phyloP scores from a whole-genome alignment of 2,888 invertebrate genomes.

The Ophioninae sp. region DNA sequence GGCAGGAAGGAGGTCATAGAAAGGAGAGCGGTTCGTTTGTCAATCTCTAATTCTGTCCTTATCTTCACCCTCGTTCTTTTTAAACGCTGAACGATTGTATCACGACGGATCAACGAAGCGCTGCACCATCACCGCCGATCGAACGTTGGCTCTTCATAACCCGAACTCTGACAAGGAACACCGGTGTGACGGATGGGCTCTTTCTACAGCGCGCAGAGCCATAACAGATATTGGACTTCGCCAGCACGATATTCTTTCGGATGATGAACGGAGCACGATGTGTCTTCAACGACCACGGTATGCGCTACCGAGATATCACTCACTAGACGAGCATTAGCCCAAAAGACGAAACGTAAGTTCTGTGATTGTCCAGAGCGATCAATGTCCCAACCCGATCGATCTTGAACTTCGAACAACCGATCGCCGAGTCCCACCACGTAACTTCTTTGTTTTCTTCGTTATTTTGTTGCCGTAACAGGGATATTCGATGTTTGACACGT shows the following conservation, averaged over 20 bases:
- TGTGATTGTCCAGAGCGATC: not conserved
- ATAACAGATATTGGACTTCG: constrained; percentile 60
- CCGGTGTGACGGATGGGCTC: constrained; percentile 64
- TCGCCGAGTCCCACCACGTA: too few relatives aligned
- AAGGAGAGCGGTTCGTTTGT: constrained; percentile 21
- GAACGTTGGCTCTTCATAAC: constrained; percentile 39
- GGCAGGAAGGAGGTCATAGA: not conserved
- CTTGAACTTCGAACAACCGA: not conserved
- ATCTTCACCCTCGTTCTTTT: constrained; percentile 2
- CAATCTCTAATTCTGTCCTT: constrained; percentile 29
- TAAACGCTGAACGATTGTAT: constrained; percentile 38
- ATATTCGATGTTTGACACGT: constrained; percentile 3
- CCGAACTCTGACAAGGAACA: constrained; percentile 53
- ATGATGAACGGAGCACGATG: constrained; percentile 19
- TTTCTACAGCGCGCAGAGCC: constrained; percentile 60
- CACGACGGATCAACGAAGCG: constrained; percentile 47
- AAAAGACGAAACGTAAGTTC: too few relatives aligned
- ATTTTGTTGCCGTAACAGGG: not conserved
- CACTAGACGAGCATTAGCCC: too few relatives aligned
- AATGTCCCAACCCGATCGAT: not conserved
- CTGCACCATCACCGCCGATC: constrained; percentile 27
- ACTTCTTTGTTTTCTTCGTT: not conserved
- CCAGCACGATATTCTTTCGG: constrained; percentile 36
- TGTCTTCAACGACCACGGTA: not conserved
- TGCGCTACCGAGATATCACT: too few relatives aligned